Evolutionary conservation across 2,888 invertebrate genomes (phyloP), one percentile per base, ranked within the genome.

Genomic region (Apamea epomidion): DNA sequence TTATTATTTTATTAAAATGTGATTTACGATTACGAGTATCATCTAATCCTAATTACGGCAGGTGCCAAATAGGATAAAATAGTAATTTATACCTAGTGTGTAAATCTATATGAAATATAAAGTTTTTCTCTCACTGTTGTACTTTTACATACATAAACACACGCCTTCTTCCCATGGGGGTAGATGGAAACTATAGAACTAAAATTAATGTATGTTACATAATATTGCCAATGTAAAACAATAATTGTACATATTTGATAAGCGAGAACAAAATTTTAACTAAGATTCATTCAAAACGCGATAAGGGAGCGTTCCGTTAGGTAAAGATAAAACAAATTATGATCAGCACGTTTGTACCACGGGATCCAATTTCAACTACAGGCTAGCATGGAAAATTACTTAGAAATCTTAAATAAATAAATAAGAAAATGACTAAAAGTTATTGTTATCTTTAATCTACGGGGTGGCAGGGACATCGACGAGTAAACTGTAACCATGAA

Each of bases 261-360:
- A 76, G 64, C 37, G 37, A 75, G 81, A 81, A 54, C 32, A 7
- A 60, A 76, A 51, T 62, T 75, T 74, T 32, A 48, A 80, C 64
- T 80, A 81, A 64, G 32, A n/a, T 62, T 80, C 14, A 51, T 58
- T 75, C 4, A 25, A 72, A 32, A 64, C 37, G 18, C 10, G 68
- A 75, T 69, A 75, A 62, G n/a, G 2, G n/a, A 80, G 51, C 70
- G 18, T 54, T 54, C 32, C 21, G 29, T 51, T 70, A 21, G 0
- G 3, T 0, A 16, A 21, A 51, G 37, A 73, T 45, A 58, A 80
- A 70, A 80, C 48, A 58, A 58, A 29, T 62, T 0, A 14, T 45
- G 54, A 62, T 62, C 10, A 18, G 45, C 62, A 64, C 80, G 69
- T n/a, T 62, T 60, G 6, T 58, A 25, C 25, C 51, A 25, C 14